These are phyloP conservation scores for Brachyalestes nurse DNA, from an alignment of 2,797 vertebrate genomes.

Conservation along the genomic window DNA sequence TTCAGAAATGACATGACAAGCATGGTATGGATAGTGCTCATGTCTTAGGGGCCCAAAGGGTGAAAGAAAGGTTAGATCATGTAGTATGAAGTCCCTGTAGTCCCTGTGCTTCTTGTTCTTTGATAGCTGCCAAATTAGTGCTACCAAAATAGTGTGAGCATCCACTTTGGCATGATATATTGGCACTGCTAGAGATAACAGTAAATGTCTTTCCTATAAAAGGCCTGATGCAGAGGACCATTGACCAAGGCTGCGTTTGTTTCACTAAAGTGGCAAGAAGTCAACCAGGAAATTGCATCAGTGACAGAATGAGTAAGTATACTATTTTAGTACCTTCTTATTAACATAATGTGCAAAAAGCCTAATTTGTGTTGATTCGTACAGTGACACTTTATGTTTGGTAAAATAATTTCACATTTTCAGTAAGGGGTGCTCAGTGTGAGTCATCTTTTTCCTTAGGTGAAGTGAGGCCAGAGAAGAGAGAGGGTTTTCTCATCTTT, in stretches of 20 bases:
- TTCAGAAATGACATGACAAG: constrained; percentile 44
- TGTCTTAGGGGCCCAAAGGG: neutral
- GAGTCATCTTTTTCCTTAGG: neutral
- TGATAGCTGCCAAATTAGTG: constrained; percentile 11
- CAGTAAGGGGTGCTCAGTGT: neutral
- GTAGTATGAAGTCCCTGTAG: constrained; percentile 3
- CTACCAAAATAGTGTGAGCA: constrained; percentile 26
- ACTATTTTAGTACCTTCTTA: constrained; percentile 7
- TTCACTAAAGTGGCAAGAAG: constrained; percentile 23
- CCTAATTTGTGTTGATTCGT: neutral
- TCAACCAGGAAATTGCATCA: constrained; percentile 1
- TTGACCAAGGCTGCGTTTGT: constrained; percentile 24
- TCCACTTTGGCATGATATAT: constrained; percentile 30
- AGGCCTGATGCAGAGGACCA: constrained; percentile 19
- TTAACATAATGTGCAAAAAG: neutral
- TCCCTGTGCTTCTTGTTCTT: neutral
- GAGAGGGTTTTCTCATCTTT: neutral
- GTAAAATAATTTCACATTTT: neutral
- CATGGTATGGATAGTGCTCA: constrained; percentile 25
- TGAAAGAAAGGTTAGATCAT: constrained; percentile 11
- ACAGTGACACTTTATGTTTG: neutral
- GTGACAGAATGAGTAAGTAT: constrained; percentile 13
- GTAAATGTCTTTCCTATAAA: constrained; percentile 30
- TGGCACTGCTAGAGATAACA: constrained; percentile 33
- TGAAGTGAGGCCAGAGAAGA: neutral